Conservation (phyloP, 2,888 invertebrate species). For the Dugesia japonica region DNA sequence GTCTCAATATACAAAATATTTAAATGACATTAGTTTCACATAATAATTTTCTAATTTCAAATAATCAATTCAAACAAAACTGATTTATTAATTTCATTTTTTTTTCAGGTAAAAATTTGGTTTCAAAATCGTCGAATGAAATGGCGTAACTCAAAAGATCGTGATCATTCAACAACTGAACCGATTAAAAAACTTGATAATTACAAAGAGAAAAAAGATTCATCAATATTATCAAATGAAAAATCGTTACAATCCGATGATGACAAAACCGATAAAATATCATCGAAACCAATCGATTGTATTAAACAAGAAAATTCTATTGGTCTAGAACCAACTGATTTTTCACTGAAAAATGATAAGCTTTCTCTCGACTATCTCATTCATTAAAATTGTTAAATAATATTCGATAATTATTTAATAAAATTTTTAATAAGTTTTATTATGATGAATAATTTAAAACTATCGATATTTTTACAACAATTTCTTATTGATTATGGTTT, state of each 20-base stretch:
- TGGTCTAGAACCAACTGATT: background rate
- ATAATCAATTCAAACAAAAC: too few species aligned
- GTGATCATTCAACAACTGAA: background rate
- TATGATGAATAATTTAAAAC: too few species aligned
- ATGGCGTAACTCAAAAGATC: slow-evolving; percentile 88
- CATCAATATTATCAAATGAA: background rate
- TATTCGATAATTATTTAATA: too few species aligned
- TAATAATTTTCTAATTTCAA: too few species aligned
- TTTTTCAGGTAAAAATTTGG: slow-evolving; percentile 74
- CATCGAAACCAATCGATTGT: background rate
- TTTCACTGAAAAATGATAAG: background rate
- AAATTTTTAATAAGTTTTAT: too few species aligned
- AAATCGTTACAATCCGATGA: background rate
- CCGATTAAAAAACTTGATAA: background rate
- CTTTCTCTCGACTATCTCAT: background rate
- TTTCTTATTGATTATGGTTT: too few species aligned
- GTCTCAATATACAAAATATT: too few species aligned
- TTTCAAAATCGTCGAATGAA: slow-evolving; percentile 97
- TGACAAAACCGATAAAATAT: background rate
- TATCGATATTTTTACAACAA: too few species aligned
- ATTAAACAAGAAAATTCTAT: background rate
- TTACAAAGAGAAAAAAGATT: background rate
- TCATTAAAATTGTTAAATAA: background rate
- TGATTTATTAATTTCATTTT: too few species aligned
- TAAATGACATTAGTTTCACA: too few species aligned